Conservation (phyloP, 1,140 invertebrate species). For the Brachionus sp. region DNA sequence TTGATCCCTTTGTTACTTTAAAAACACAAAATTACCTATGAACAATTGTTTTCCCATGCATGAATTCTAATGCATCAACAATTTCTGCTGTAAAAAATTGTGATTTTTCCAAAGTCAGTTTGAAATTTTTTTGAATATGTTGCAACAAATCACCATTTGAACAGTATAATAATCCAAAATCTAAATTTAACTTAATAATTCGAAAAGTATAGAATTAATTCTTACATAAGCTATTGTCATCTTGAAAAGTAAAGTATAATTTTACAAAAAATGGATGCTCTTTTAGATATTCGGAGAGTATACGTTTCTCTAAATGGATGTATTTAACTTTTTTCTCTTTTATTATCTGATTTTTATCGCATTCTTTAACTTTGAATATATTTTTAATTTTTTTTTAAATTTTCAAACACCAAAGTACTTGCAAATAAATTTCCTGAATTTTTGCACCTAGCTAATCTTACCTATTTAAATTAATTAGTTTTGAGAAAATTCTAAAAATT, state of each 20-base stretch:
- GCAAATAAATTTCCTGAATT: slow-evolving; percentile 83
- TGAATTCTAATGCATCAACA: slow-evolving; percentile 81
- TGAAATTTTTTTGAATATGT: slow-evolving; percentile 82
- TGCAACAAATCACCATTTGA: slow-evolving; percentile 87
- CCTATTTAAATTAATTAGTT: slow-evolving; percentile 59
- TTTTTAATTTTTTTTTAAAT: not conserved
- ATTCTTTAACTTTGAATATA: slow-evolving; percentile 78
- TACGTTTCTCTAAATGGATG: slow-evolving; percentile 85
- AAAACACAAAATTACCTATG: slow-evolving; percentile 66
- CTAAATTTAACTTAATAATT: slow-evolving; percentile 54
- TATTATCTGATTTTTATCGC: slow-evolving; percentile 85
- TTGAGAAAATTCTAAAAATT: not conserved
- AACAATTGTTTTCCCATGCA: slow-evolving; percentile 83
- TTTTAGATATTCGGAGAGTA: slow-evolving; percentile 62
- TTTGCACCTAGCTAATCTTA: slow-evolving; percentile 87
- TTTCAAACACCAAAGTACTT: slow-evolving; percentile 67
- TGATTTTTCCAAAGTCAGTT: slow-evolving; percentile 81
- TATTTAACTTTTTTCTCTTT: slow-evolving; percentile 87
- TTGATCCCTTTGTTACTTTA: not conserved
- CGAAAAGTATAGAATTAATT: slow-evolving; percentile 41
- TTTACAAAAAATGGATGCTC: slow-evolving; percentile 77
- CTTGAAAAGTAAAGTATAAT: slow-evolving; percentile 94
- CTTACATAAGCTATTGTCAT: slow-evolving; percentile 76
- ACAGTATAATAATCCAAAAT: slow-evolving; percentile 92
- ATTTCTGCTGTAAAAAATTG: slow-evolving; percentile 91